Conservation (phyloP, 2,113 vertebrate genomes). For the Oryzias curvinotus region DNA sequence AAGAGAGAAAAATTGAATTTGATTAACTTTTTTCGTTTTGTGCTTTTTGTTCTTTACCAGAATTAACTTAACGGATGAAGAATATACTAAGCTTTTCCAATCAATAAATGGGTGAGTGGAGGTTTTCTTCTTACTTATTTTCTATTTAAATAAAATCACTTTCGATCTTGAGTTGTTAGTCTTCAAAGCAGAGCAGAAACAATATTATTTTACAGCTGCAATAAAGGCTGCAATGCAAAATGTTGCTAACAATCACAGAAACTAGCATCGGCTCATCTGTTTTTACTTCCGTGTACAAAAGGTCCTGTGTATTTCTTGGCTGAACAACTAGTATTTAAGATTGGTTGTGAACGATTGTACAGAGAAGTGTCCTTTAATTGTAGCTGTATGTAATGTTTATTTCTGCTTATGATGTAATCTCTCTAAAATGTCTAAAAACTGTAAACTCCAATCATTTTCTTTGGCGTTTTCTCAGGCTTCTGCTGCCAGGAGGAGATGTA, state of each 20-base stretch:
- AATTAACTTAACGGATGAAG: constrained; percentile 71
- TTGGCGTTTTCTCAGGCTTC: constrained; percentile 56
- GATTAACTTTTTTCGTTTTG: not conserved
- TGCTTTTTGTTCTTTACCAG: constrained; percentile 35
- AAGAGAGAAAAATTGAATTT: not conserved
- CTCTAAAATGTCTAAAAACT: not conserved
- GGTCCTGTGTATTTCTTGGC: no score
- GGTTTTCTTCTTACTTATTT: not conserved
- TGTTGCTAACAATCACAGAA: no score
- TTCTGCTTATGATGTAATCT: not conserved
- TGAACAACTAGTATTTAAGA: no score
- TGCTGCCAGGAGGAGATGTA: constrained; percentile 77
- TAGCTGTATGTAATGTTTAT: not conserved
- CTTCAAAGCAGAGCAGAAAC: no score
- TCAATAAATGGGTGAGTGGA: constrained; percentile 76
- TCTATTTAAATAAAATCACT: no score
- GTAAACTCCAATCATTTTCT: not conserved
- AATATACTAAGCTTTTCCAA: constrained; percentile 67
- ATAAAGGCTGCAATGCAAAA: no score
- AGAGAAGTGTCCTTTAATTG: not conserved
- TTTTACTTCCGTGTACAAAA: no score
- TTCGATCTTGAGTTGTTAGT: no score
- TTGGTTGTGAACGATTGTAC: not conserved
- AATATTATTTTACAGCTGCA: no score
- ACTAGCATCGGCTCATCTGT: no score